These are phyloP conservation scores for Mythimna impura DNA, from an alignment of 2,888 invertebrate genomes.

Conservation along the genomic window DNA sequence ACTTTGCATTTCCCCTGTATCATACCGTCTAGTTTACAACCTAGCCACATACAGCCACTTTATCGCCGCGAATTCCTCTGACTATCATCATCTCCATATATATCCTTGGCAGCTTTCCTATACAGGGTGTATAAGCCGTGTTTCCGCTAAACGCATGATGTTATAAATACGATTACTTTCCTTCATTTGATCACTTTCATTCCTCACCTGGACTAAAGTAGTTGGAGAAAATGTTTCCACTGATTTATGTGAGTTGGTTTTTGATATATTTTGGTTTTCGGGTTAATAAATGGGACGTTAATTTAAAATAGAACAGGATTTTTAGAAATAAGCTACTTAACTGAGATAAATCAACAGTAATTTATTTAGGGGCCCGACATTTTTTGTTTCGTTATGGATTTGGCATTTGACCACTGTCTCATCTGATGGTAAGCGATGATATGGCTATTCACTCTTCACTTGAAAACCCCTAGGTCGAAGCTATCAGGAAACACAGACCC, in stretches of 20 bases:
- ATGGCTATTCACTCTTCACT: too few relatives aligned
- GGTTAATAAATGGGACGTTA: not conserved
- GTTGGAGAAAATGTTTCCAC: constrained; percentile 73
- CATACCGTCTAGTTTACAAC: not conserved
- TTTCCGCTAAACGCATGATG: constrained; percentile 71
- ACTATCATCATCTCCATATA: constrained; percentile 71
- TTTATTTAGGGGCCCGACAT: too few relatives aligned
- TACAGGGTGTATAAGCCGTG: constrained; percentile 72
- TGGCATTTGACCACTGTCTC: too few relatives aligned
- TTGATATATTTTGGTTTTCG: constrained; percentile 16
- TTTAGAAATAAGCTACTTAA: too few relatives aligned
- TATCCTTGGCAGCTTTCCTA: constrained; percentile 71
- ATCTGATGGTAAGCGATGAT: too few relatives aligned
- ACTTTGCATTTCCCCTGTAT: not conserved
- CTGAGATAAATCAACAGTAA: too few relatives aligned
- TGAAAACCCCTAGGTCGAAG: too few relatives aligned
- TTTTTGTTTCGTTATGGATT: too few relatives aligned
- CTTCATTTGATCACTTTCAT: constrained; percentile 76
- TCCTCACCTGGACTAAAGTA: constrained; percentile 63
- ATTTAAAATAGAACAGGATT: not conserved
- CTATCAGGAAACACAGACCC: too few relatives aligned
- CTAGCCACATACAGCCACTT: not conserved
- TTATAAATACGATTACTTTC: constrained; percentile 81
- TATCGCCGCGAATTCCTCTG: not conserved
- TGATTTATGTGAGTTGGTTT: constrained; percentile 77